Conservation (phyloP, 92 coral and sea anemone genomes). For the Nematostella vectensis region DNA sequence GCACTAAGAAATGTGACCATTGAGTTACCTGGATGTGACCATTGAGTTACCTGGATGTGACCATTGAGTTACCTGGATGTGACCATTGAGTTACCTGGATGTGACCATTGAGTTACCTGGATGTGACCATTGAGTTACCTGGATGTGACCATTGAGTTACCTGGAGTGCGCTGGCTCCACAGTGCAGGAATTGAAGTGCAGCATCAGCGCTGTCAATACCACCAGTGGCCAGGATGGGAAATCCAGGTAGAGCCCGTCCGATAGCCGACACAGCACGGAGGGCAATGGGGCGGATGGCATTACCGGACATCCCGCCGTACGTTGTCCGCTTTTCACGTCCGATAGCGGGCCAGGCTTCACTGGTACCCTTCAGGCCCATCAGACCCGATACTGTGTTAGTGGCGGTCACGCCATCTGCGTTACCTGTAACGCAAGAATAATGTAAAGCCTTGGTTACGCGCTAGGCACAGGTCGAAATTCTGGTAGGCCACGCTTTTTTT, state of each 20-base stretch:
- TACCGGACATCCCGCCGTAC: slow-evolving; percentile 97
- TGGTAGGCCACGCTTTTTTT: too few species aligned
- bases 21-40: too few species aligned
- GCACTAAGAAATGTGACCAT: too few species aligned
- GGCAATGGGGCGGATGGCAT: slow-evolving; percentile 94
- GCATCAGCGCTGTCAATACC: slow-evolving; percentile 98
- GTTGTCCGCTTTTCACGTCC: slow-evolving; percentile 77
- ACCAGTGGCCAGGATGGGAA: slow-evolving; percentile 94
- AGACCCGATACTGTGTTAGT: slow-evolving; percentile 97
- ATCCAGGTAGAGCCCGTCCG: slow-evolving; percentile 82
- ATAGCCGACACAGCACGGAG: slow-evolving; percentile 97
- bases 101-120: too few species aligned
- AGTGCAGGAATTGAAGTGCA: slow-evolving; percentile 87
- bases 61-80: too few species aligned
- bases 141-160: too few species aligned
- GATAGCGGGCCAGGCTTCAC: slow-evolving; percentile 82
- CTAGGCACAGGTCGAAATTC: too few species aligned
- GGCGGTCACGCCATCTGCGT: slow-evolving; percentile 97
- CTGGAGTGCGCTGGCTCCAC: slow-evolving; percentile 95
- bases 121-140: too few species aligned
- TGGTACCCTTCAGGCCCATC: slow-evolving; percentile 73
- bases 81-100: too few species aligned
- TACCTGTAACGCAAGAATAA: too few species aligned
- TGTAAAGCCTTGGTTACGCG: too few species aligned
- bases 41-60: too few species aligned